phyloP scores from a whole-genome alignment of 2,797 vertebrate species.

The Peromyscus eremicus region DNA sequence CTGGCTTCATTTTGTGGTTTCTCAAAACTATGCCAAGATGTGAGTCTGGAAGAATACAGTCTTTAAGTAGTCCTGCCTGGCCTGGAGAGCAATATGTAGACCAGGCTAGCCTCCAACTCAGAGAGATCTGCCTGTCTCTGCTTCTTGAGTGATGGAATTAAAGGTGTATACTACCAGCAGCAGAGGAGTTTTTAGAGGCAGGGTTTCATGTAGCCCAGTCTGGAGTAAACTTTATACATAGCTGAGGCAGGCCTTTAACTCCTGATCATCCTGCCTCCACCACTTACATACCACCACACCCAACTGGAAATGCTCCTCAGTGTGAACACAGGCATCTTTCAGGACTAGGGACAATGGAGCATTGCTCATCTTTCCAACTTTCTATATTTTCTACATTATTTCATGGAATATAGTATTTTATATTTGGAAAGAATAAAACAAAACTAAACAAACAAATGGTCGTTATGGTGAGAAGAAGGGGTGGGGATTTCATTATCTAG shows the following conservation, averaged over 20 bases:
- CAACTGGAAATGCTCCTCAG: background rate
- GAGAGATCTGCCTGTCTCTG: background rate
- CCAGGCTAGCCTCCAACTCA: background rate
- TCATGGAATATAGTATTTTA: slow-evolving; percentile 34
- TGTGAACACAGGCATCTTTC: background rate
- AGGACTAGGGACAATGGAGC: background rate
- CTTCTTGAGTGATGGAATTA: background rate
- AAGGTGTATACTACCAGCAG: background rate
- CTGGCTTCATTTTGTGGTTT: background rate
- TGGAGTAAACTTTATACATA: background rate
- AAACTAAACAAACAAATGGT: slow-evolving; percentile 30
- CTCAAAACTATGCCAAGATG: background rate
- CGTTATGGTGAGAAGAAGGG: slow-evolving; percentile 15
- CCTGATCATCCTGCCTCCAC: background rate
- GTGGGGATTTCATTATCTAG: background rate
- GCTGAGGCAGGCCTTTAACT: background rate
- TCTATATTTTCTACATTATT: background rate
- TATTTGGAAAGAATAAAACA: slow-evolving; percentile 31
- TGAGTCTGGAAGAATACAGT: background rate
- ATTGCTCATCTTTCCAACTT: background rate
- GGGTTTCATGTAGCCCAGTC: background rate
- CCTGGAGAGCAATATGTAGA: background rate
- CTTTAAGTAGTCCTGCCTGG: background rate
- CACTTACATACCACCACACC: background rate
- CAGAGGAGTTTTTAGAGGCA: background rate